A percentile compares a stretch with the other conserved stretches of the same genome.
Conservation (phyloP, 2,888 invertebrate genomes). For the Endomychus coccineus region DNA sequence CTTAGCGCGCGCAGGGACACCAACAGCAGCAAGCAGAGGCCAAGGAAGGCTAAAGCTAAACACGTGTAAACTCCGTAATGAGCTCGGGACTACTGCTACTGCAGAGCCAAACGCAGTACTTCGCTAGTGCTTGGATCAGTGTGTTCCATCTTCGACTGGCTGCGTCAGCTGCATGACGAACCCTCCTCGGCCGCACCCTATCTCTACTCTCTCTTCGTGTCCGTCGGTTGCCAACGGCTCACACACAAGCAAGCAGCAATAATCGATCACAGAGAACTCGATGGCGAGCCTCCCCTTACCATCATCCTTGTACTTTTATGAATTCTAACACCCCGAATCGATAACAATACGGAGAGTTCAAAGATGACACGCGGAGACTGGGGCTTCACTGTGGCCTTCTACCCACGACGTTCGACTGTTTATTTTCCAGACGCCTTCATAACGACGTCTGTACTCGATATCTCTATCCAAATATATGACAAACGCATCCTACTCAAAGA, state of each 20-base stretch:
- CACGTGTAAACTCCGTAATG: constrained; percentile 28
- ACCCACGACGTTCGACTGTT: too few species aligned
- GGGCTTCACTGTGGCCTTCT: too few species aligned
- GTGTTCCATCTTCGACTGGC: constrained; percentile 16
- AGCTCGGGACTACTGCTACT: constrained; percentile 31
- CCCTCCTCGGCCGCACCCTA: constrained; percentile 14
- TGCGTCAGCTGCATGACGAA: constrained; percentile 11
- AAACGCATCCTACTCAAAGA: too few species aligned
- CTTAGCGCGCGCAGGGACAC: constrained; percentile 7
- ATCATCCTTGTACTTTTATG: too few species aligned
- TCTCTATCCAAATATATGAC: too few species aligned
- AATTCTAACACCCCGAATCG: too few species aligned
- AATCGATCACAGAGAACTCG: constrained; percentile 12
- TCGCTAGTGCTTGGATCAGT: constrained; percentile 17
- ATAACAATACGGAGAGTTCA: too few species aligned
- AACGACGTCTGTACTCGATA: too few species aligned
- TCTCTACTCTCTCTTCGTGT: constrained; percentile 9
- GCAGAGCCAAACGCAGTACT: constrained; percentile 10
- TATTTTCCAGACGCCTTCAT: too few species aligned
- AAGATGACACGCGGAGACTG: too few species aligned
- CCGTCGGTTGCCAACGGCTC: constrained; percentile 3
- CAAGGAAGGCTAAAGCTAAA: constrained; percentile 8
- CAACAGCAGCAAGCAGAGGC: constrained; percentile 12
- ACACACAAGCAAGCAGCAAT: too few species aligned
- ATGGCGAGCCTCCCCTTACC: constrained; percentile 8